These are phyloP conservation scores for Eupeodes latifasciatus DNA, from an alignment of 2,888 invertebrate genomes.

Conservation along the genomic window DNA sequence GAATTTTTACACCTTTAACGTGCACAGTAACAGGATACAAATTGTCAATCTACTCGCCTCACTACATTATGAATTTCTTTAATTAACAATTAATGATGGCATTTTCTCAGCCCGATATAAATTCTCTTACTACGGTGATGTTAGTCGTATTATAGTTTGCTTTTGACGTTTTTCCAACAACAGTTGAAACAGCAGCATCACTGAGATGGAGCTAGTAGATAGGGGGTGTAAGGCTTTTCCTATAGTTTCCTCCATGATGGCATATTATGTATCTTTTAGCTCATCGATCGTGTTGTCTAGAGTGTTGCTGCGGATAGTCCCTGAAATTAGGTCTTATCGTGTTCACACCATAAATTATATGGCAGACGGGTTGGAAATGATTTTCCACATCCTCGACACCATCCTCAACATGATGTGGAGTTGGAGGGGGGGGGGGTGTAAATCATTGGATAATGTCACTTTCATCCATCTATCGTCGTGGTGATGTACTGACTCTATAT, in stretches of 20 bases:
- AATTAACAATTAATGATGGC: constrained; percentile 63
- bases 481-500: too few species aligned
- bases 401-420: neutral
- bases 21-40: constrained; percentile 22
- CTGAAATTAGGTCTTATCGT: constrained; percentile 53
- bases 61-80: constrained; percentile 48
- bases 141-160: neutral
- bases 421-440: neutral
- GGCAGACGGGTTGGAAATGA: constrained; percentile 29
- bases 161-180: constrained; percentile 1
- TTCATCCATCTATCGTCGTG: neutral
- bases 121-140: neutral
- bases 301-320: neutral
- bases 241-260: neutral
- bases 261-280: constrained; percentile 3
- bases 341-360: constrained; percentile 58
- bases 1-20: constrained; percentile 49
- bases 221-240: neutral
- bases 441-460: constrained; percentile 47
- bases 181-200: neutral
- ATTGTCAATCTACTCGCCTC: constrained; percentile 48
- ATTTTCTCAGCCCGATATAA: constrained; percentile 23
- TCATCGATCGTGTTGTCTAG: neutral
- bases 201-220: neutral
- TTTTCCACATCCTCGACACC: constrained; percentile 45